A percentile compares a stretch with the other conserved stretches of the same genome.
These are phyloP conservation scores for Rattus rattus DNA, from an alignment of 2,113 vertebrate genomes.

Conservation along the genomic window DNA sequence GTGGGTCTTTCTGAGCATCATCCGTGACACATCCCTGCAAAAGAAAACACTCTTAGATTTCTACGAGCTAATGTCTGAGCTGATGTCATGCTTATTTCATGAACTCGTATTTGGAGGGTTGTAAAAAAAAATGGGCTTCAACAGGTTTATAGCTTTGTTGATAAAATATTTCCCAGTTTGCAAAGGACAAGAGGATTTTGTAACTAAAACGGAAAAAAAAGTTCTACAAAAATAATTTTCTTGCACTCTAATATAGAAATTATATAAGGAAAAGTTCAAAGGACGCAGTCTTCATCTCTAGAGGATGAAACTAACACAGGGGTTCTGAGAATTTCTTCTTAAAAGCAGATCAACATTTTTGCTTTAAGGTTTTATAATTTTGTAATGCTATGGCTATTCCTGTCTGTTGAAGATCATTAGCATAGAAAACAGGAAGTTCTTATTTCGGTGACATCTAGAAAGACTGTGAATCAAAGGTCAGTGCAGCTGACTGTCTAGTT, in stretches of 20 bases:
- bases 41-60: slow-evolving; percentile 23
- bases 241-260: neutral
- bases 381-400: neutral
- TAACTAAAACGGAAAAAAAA: slow-evolving; percentile 53
- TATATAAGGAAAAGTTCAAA: neutral
- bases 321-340: slow-evolving; percentile 12
- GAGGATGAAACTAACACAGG: neutral
- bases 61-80: neutral
- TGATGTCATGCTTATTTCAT: slow-evolving; percentile 1
- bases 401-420: neutral
- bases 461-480: slow-evolving; percentile 34
- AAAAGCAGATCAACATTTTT: neutral
- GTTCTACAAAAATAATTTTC: slow-evolving; percentile 8
- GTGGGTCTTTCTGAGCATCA: neutral
- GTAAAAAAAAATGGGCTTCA: slow-evolving; percentile 5
- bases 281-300: neutral
- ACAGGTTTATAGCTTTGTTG: neutral
- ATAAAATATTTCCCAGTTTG: slow-evolving; percentile 20
- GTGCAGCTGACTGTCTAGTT: neutral
- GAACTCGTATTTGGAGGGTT: slow-evolving; percentile 5
- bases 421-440: slow-evolving; percentile 32
- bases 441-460: slow-evolving; percentile 58
- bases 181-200: slow-evolving; percentile 24
- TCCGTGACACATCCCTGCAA: neutral
- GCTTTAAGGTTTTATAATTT: slow-evolving; percentile 42